These are phyloP conservation scores for Limnephilus lunatus DNA, from an alignment of 2,888 invertebrate genomes.

Conservation along the genomic window DNA sequence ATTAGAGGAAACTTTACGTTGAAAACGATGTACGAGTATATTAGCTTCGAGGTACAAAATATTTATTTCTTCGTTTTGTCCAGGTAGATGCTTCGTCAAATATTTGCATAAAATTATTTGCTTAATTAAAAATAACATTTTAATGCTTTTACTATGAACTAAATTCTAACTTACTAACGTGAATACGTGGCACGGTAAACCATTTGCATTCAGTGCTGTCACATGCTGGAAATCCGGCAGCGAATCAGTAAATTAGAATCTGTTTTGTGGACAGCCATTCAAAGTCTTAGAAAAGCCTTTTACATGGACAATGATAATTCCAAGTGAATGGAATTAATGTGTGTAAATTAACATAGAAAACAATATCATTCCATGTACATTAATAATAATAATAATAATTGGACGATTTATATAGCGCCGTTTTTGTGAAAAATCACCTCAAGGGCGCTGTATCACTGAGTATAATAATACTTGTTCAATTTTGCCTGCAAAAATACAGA, in stretches of 20 bases:
- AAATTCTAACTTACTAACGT: neutral
- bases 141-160: neutral
- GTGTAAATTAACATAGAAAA: neutral
- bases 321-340: neutral
- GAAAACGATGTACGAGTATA: neutral
- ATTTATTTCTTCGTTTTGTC: too few relatives aligned
- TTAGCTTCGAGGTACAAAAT: neutral
- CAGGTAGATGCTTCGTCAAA: too few relatives aligned
- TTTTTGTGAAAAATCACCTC: too few relatives aligned
- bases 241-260: slow-evolving; percentile 51
- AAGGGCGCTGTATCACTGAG: too few relatives aligned
- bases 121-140: neutral
- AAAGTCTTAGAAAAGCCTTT: neutral
- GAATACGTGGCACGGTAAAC: neutral
- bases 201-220: neutral
- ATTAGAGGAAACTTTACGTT: neutral
- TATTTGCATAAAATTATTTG: neutral
- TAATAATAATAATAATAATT: too few relatives aligned
- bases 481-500: too few relatives aligned
- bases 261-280: slow-evolving; percentile 28
- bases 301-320: neutral
- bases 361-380: neutral
- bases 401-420: too few relatives aligned
- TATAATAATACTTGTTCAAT: neutral
- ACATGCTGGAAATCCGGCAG: neutral